Base-by-base conservation (phyloP, 2,113 vertebrate species). In the Ariopsis seemanni region DNA sequence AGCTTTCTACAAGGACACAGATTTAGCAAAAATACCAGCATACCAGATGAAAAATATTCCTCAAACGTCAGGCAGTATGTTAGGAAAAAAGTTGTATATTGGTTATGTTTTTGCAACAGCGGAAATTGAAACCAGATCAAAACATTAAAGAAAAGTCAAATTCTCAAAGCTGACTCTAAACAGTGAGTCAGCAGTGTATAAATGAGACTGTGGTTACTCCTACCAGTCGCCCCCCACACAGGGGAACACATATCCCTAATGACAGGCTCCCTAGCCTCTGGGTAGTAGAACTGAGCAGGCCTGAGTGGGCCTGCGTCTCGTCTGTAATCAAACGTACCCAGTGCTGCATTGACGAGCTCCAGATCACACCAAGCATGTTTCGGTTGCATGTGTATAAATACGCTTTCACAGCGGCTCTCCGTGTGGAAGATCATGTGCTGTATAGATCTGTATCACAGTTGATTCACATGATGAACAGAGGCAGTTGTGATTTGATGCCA, bases 251-350 rank as follows among this genome's bases (percentile, higher is more conserved):
- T 71, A 83, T 82, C 85, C 60, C 80, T 77, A 89, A 34, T 86
- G 85, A 88, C 88, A 89, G 71, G 57, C 83, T 72, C 63, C 82
- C 62, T 79, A 65, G 57, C 83, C 84, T 84, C 79, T 65, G 86
- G 85, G 82, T 80, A 89, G 83, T 67, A 88, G 34, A 55, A 58
- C 50, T 75, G 85, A 86, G 72, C 67, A 83, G 85, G 69, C 62
- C 74, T 55, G 89, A 84, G 88, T 78, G 83, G 89, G 92, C 90
- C 92, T 94, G 94, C 85, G 88, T 92, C 92, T 91, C 89, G 90
- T 94, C 94, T 94, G 92, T 91, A 93, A 93, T 90, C 91, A 92
- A 77, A 84, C 83, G 89, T 93, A 94, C 93, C 92, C 93, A 89
- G 91, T 91, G 90, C 91, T 52, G 89, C 77, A 91, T 83, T 86